Conservation (phyloP, 2,797 vertebrate genomes). For the Macrochelys suwanniensis region DNA sequence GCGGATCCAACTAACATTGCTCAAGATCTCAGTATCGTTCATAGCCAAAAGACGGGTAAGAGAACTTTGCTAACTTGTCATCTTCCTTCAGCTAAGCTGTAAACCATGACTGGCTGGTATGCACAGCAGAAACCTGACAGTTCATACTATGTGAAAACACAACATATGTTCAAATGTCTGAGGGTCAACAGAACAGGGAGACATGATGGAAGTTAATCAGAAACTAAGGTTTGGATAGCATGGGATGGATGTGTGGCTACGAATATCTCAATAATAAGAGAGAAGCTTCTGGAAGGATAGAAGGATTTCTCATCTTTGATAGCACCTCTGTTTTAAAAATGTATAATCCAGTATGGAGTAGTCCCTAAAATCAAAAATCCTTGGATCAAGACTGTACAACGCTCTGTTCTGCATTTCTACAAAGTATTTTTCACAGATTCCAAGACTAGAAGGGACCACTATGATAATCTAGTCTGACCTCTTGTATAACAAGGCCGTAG, state of each 20-base stretch:
- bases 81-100: neutral
- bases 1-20: neutral
- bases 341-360: neutral
- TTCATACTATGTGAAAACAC: neutral
- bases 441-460: no score
- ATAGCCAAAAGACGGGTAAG: neutral
- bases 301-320: neutral
- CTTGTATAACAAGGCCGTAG: no score
- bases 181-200: neutral
- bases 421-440: no score
- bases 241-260: neutral
- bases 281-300: neutral
- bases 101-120: neutral
- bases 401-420: neutral
- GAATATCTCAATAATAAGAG: neutral
- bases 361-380: neutral
- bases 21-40: rapidly evolving
- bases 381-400: rapidly evolving
- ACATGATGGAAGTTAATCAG: neutral
- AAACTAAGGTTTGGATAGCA: neutral
- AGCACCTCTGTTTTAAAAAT: neutral
- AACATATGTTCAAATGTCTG: neutral
- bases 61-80: neutral
- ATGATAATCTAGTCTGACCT: no score
- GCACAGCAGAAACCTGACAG: neutral